Percentiles rank a stretch among this genome's conserved stretches.
Conservation (phyloP, 2,888 invertebrate genomes). For the Pandemis heparana region DNA sequence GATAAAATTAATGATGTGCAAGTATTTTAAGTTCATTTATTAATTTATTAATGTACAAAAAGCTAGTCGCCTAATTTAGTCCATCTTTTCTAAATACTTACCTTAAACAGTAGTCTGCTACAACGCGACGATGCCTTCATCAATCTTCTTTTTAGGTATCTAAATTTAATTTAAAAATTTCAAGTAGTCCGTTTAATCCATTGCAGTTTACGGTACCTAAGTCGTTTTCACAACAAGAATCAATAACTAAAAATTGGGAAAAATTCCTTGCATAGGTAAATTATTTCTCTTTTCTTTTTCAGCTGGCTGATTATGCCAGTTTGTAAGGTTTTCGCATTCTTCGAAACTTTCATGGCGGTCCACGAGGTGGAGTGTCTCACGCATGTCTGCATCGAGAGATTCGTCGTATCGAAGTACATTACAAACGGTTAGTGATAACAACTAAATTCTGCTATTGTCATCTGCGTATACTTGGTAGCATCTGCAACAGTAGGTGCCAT, state of each 20-base stretch:
- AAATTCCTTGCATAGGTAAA: not conserved
- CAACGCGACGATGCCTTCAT: too few relatives aligned
- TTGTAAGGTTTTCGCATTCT: constrained; percentile 55
- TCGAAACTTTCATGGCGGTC: constrained; percentile 76
- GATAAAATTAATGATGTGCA: constrained; percentile 55
- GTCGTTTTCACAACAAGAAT: not conserved
- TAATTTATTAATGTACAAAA: not conserved
- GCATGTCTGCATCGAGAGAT: constrained; percentile 79
- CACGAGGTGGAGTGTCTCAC: constrained; percentile 79
- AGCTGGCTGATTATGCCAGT: not conserved
- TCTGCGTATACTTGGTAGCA: not conserved
- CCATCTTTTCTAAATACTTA: too few relatives aligned
- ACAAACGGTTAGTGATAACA: constrained; percentile 66
- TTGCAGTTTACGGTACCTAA: too few relatives aligned
- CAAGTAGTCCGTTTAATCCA: too few relatives aligned
- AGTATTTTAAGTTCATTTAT: constrained; percentile 19
- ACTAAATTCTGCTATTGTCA: not conserved
- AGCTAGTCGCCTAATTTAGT: too few relatives aligned
- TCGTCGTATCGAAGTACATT: constrained; percentile 71
- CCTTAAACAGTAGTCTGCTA: too few relatives aligned
- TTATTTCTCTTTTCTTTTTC: constrained; percentile 2
- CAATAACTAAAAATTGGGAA: too few relatives aligned
- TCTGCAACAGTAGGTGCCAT: too few relatives aligned
- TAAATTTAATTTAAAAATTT: too few relatives aligned
- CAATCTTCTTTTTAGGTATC: too few relatives aligned